Base-by-base conservation (phyloP, 2,888 invertebrate genomes). In the Parnassius orleans region DNA sequence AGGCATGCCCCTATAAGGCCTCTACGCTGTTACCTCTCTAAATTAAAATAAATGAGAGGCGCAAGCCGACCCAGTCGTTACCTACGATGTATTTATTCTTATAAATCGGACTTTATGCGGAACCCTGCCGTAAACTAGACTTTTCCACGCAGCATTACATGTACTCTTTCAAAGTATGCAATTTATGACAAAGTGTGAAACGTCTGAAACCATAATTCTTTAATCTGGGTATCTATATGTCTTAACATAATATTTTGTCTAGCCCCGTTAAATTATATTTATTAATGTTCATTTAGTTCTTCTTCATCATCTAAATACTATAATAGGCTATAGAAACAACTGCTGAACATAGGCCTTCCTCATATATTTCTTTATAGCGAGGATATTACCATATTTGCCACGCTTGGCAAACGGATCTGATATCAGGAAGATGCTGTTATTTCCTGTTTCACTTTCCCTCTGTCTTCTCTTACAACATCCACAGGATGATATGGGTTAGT, bases 11-110 rank as follows among this genome's bases (percentile, higher is more conserved):
- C 42, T 15, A 24, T 42, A 51, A 50, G 50, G 43, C 15, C 12
- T 43, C 10, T 46, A 43, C 24, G 43, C 43, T 43, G 50, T 43
- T 43, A 15, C 50, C 50, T 43, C 11, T 58, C 51, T 58, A 58
- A 58, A 58, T 52, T 58, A 51, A 60, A 53, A 53, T 50, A 42
- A 53, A 53, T 53, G 42, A 44, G 60, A 5, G 66, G 43, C 51
- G 43, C 19, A 42, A 10, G 63, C 67, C 51, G 65, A 58, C 53
- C 61, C 59, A 46, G 51, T 66, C 66, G 72, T 79, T 75, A 79
- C 77, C 76, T 77, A 73, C 75, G 73, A 72, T 70, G 74, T 80
- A 80, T 80, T 80, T 80, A 81, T 83, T 81, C 78, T 79, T 80
- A 78, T 81, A 81, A 81, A 83, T 81, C 76, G 75, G 77, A 78